Evolutionary conservation across 92 coral and sea anemone genomes (phyloP), one percentile per base, ranked within the genome.

Genomic region (Actinernus sp.): DNA sequence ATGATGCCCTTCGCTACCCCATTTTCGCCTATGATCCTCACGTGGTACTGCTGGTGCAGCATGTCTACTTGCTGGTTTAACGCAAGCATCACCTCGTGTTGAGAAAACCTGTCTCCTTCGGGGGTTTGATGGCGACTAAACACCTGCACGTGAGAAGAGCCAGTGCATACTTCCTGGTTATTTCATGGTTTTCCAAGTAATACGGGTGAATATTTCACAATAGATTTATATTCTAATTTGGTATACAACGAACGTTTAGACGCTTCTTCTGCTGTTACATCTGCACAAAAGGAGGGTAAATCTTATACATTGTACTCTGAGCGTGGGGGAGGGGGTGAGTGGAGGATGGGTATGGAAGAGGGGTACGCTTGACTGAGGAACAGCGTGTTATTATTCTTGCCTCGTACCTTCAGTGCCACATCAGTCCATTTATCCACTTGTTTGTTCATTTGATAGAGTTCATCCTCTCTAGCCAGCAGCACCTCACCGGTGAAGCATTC

Each of bases 1-100:
- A 94, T 94, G 8, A 94, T 79, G 25, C 97, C 97, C 76, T 91
- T 94, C 1, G 98, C 98, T 32, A 94, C 97, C 19, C 98, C 98
- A 58, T 94, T 94, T 63, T 94, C 98, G 39, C 98, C 98, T 26
- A 83, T 87, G 4, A 84, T 84, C 45, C 97, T 57, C 62, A 94
- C 88, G 39, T 94, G 98, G 66, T 82, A 94, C 75, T 94, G 98
- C 36, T 91, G 98, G 39, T 94, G 98, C 0, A 94, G 58, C 16
- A 49, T 50, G 26, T 94, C 98, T 2, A 94, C 98, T 22, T 72
- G 81, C 55, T 82, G 81, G 49, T 94, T 91, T 26, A 94, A 56
- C 69, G 33, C 55, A 26, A 58, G 29, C 98, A 94, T 94, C 50
- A 78, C 95, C 24, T 69, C 69, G 55, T 91, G 93, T 48, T 91